Evolutionary conservation across 2,888 invertebrate genomes (phyloP).

Genomic region (Emesis castigata): DNA sequence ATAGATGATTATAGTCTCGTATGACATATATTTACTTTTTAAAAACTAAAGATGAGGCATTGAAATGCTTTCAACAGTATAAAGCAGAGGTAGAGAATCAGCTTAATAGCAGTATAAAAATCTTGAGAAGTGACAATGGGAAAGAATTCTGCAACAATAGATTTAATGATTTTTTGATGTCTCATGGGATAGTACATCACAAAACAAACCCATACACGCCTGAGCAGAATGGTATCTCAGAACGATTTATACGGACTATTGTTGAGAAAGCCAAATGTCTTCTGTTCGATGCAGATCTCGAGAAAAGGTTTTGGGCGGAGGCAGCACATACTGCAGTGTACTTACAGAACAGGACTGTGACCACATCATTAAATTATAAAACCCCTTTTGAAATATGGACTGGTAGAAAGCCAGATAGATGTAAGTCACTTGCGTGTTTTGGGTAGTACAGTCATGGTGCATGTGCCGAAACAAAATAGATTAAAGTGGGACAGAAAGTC

Average conservation of each 20-base stretch:
- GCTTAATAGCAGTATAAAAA: conserved; percentile 26
- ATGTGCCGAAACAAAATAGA: conserved; percentile 59
- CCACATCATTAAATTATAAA: conserved; percentile 5
- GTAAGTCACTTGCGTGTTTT: conserved; percentile 53
- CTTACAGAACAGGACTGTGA: conserved; percentile 25
- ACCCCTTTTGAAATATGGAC: conserved; percentile 22
- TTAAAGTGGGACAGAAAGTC: conserved; percentile 64
- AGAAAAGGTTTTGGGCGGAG: conserved; percentile 29
- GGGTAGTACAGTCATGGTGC: conserved; percentile 55
- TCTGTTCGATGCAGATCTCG: conserved; percentile 23
- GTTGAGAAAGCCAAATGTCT: conserved; percentile 54
- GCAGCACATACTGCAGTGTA: conserved; percentile 28
- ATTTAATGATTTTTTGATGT: conserved; percentile 22
- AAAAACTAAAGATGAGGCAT: conserved; percentile 7
- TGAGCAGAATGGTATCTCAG: conserved; percentile 59
- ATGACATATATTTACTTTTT: conserved; percentile 19
- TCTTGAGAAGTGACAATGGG: conserved; percentile 16
- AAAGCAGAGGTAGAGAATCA: conserved; percentile 8
- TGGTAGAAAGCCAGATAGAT: conserved; percentile 29
- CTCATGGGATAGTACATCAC: conserved; percentile 36
- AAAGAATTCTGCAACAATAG: conserved; percentile 1
- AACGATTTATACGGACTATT: conserved; percentile 54
- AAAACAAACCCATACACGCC: conserved; percentile 44
- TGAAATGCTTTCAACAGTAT: conserved; percentile 10
- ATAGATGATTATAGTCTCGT: conserved; percentile 9